Conservation (phyloP, 2,797 vertebrate genomes). For the Crocidura indochinensis region DNA sequence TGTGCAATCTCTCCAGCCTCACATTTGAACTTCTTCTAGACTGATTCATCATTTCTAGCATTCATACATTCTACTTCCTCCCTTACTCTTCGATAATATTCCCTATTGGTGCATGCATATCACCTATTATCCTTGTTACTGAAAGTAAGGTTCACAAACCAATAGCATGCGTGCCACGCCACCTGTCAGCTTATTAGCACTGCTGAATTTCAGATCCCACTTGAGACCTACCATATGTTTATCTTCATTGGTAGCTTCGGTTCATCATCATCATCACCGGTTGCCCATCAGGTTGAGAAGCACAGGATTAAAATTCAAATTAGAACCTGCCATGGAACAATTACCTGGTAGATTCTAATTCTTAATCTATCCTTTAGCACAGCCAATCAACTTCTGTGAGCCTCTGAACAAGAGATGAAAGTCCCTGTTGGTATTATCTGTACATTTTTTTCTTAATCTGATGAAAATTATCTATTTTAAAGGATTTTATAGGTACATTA, state of each 20-base stretch:
- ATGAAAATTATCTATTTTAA: slow-evolving; percentile 24
- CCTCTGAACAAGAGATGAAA: not conserved
- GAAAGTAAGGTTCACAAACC: not conserved
- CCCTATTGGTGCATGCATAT: not conserved
- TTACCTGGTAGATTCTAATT: not conserved
- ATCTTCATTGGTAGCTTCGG: not conserved
- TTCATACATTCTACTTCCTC: rapidly evolving
- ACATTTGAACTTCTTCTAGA: not conserved
- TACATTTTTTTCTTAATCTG: not conserved
- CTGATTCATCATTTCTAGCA: not conserved
- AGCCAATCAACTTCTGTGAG: not conserved
- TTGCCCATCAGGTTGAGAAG: not conserved
- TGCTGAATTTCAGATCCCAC: not conserved
- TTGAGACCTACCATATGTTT: not conserved
- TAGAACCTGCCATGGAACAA: not conserved
- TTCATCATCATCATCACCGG: not conserved
- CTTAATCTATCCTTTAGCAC: not conserved
- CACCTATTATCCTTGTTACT: not conserved
- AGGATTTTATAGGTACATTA: not conserved
- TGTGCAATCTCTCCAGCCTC: too few species aligned
- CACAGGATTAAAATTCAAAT: not conserved
- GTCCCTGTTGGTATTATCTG: not conserved
- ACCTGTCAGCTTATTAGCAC: not conserved
- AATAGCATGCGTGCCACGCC: rapidly evolving
- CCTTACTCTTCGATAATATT: rapidly evolving